Evolutionary conservation across 2,888 invertebrate genomes (phyloP), one percentile per base, ranked within the genome.

Genomic region (Cheilosia vernalis): DNA sequence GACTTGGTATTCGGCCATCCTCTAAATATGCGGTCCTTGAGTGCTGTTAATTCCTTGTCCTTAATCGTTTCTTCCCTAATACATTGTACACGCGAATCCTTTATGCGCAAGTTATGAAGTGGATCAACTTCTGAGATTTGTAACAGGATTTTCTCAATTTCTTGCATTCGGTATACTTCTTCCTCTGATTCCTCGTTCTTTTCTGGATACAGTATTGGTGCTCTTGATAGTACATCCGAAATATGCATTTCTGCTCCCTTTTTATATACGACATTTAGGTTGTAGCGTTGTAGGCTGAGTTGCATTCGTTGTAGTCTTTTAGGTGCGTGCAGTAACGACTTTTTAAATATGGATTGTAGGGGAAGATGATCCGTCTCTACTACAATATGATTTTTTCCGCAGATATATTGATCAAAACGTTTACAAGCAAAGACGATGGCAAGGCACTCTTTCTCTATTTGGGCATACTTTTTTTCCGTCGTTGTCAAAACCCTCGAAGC

Each of bases 161-260:
- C 10, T 19, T 61, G 13, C 5, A 63, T 19, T 44, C 42, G 55
- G 10, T 74, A 64, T 10, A 33, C 30, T 42, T 42, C 30, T 4
- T 47, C 42, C 17, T 74, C 47, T 2, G n/a, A 21, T 13, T 42
- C 24, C n/a, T 60, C 60, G 4, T 56, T 13, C 37, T 56, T 37
- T 37, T 56, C 37, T 13, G 56, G 19, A 19, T 5, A 27, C 2
- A 7, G 15, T 1, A 27, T 17, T 17, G 58, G 58, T 15, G 47
- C 13, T 70, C 70, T 55, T 58, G 60, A 60, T 49, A 70, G 27
- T 17, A 47, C n/a, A 19, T 70, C 72, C 15, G 73, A 53, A 47
- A 73, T 44, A 47, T 53, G 53, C 42, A 63, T 55, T 42, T 42
- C 40, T 13, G 13, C 47, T 30, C 51, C 42, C 47, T 53, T 73